These are phyloP conservation scores for Anser cygnoides DNA, from an alignment of 2,113 vertebrate species.

Conservation along the genomic window DNA sequence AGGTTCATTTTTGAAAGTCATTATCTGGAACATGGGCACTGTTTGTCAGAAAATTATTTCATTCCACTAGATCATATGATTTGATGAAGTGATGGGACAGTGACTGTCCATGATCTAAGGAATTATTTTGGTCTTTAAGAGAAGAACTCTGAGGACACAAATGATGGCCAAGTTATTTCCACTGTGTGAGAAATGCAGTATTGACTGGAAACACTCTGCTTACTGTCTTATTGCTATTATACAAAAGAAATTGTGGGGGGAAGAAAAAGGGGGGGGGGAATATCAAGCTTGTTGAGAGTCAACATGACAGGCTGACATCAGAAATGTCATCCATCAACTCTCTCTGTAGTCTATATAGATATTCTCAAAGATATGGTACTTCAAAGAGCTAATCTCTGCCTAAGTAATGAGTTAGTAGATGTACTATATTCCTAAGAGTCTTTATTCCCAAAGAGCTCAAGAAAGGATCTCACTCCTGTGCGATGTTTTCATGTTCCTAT, in stretches of 20 bases:
- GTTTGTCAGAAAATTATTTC: neutral
- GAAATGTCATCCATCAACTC: neutral
- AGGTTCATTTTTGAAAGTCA: slow-evolving; percentile 7
- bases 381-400: neutral
- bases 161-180: neutral
- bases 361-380: neutral
- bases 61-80: neutral
- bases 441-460: neutral
- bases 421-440: neutral
- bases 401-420: neutral
- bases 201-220: neutral
- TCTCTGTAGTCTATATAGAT: neutral
- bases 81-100: neutral
- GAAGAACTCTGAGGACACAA: neutral
- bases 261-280: neutral
- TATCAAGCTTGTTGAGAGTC: neutral
- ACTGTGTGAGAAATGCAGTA: neutral
- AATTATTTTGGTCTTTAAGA: neutral
- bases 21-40: neutral
- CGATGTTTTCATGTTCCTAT: slow-evolving; percentile 14
- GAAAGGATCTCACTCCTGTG: neutral
- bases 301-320: neutral
- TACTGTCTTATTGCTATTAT: neutral
- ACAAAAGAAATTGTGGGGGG: neutral
- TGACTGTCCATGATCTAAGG: neutral